phyloP scores from a whole-genome alignment of 2,888 invertebrate genomes.

The Euclidia mi region DNA sequence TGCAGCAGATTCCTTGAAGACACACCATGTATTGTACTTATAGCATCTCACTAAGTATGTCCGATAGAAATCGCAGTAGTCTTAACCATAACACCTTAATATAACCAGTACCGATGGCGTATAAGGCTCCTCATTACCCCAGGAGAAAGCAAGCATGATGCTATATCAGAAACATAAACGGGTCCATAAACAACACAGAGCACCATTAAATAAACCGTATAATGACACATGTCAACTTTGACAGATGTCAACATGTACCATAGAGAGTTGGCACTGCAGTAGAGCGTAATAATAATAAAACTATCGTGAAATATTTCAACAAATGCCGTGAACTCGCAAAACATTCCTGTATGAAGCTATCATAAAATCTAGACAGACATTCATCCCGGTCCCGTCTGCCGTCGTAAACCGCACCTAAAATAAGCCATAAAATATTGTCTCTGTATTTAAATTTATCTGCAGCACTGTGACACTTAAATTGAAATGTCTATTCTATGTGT shows the following conservation, averaged over 20 bases:
- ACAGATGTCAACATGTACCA: conserved; percentile 18
- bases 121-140: too few relatives aligned
- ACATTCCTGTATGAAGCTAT: conserved; percentile 61
- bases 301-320: conserved; percentile 54
- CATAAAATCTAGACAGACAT: conserved; percentile 86
- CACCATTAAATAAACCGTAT: not conserved
- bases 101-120: too few relatives aligned
- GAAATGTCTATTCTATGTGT: conserved; percentile 46
- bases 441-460: conserved; percentile 87
- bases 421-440: conserved; percentile 89
- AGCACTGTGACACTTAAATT: conserved; percentile 65
- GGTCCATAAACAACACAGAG: not conserved
- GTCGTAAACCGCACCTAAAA: conserved; percentile 88
- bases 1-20: too few relatives aligned
- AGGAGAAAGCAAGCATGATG: not conserved
- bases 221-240: conserved; percentile 23
- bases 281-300: conserved; percentile 52
- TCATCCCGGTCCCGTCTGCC: conserved; percentile 79
- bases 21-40: too few relatives aligned
- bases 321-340: conserved; percentile 57
- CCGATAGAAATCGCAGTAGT: too few relatives aligned
- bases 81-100: too few relatives aligned
- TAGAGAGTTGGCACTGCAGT: conserved; percentile 27
- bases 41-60: too few relatives aligned
- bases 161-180: not conserved